Conservation (phyloP, 2,888 invertebrate species). For the Mimas tiliae region DNA sequence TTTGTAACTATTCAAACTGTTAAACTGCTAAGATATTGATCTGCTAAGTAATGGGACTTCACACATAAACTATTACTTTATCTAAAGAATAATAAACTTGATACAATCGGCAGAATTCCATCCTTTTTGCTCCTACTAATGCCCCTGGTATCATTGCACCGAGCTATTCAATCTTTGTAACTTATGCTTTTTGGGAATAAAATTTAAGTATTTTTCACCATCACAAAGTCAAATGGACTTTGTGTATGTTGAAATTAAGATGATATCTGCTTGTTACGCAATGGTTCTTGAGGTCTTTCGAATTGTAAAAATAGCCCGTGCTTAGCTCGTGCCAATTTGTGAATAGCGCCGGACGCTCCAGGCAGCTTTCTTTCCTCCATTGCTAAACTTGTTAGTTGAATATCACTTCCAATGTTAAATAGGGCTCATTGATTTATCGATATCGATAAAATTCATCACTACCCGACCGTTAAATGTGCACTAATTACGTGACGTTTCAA, state of each 20-base stretch:
- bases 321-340: slow-evolving; percentile 83
- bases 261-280: slow-evolving; percentile 37
- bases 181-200: slow-evolving; percentile 45
- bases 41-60: slow-evolving; percentile 21
- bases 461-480: slow-evolving; percentile 6
- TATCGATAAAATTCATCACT: slow-evolving; percentile 46
- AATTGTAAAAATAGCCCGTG: slow-evolving; percentile 62
- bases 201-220: slow-evolving; percentile 34
- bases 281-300: slow-evolving; percentile 46
- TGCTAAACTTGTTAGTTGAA: slow-evolving; percentile 80
- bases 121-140: slow-evolving; percentile 73
- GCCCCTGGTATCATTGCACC: slow-evolving; percentile 70
- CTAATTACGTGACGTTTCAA: slow-evolving; percentile 10
- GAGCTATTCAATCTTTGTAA: slow-evolving; percentile 77
- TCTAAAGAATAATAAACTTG: slow-evolving; percentile 50
- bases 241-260: slow-evolving; percentile 35
- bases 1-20: no score
- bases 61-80: slow-evolving; percentile 30
- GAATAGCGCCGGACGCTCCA: slow-evolving; percentile 79
- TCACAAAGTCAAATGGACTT: slow-evolving; percentile 35
- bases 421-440: slow-evolving; percentile 62
- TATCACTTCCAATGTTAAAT: slow-evolving; percentile 71
- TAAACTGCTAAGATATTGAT: not conserved
- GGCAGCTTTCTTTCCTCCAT: slow-evolving; percentile 81
- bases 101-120: slow-evolving; percentile 66